phyloP scores from a whole-genome alignment of 1,140 invertebrate genomes.

The Mya arenaria region DNA sequence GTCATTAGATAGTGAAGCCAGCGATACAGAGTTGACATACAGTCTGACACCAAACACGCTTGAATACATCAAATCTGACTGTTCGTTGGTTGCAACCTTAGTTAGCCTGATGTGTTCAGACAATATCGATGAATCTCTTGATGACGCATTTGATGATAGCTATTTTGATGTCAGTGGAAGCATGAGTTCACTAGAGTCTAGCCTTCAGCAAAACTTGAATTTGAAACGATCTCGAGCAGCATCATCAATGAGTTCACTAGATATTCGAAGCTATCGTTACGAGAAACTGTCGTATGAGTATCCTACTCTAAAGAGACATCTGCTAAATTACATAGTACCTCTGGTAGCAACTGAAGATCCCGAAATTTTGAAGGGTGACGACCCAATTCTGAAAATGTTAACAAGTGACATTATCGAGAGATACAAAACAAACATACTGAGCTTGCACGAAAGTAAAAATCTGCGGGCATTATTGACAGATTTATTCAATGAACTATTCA shows the following conservation, averaged over 20 bases:
- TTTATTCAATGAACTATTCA: conserved; percentile 67
- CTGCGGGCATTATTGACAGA: conserved; percentile 68
- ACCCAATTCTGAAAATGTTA: conserved; percentile 77
- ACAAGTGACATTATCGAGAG: conserved; percentile 72
- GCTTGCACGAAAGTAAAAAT: conserved; percentile 68
- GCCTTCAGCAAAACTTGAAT: neutral
- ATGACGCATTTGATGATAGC: conserved; percentile 71
- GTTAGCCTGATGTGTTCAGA: conserved; percentile 77
- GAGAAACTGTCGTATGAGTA: conserved; percentile 74
- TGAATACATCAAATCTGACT: conserved; percentile 77
- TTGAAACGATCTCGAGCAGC: conserved; percentile 55
- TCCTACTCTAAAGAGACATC: conserved; percentile 72
- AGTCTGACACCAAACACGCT: conserved; percentile 73
- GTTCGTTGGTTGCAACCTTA: conserved; percentile 75
- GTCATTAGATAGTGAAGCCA: neutral
- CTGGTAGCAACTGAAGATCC: conserved; percentile 72
- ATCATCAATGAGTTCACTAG: conserved; percentile 76
- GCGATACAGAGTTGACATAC: conserved; percentile 51
- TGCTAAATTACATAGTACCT: conserved; percentile 74
- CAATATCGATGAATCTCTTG: conserved; percentile 69
- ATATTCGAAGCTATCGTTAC: conserved; percentile 77
- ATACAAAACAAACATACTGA: conserved; percentile 75
- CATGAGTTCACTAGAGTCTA: conserved; percentile 8
- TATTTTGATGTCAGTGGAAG: conserved; percentile 64
- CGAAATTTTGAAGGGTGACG: conserved; percentile 70